Conservation (phyloP, 2,113 vertebrate genomes). For the Mustela nigripes region DNA sequence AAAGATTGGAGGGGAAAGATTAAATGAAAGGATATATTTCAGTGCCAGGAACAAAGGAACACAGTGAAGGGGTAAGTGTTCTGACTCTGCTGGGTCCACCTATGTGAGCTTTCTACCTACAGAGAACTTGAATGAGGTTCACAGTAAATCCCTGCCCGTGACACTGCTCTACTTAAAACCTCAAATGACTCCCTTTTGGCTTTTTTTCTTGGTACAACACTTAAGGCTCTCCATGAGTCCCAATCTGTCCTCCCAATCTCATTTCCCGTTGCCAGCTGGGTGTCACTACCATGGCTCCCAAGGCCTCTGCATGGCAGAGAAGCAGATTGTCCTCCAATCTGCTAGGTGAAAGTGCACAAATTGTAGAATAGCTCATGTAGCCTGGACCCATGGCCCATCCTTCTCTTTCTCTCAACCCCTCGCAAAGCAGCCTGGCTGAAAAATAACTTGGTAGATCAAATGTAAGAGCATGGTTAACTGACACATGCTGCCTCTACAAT, state of each 20-base stretch:
- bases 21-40: slow-evolving; percentile 11
- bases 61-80: neutral
- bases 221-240: neutral
- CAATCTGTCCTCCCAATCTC: neutral
- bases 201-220: neutral
- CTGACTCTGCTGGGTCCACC: neutral
- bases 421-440: neutral
- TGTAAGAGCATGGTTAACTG: neutral
- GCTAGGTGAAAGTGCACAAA: neutral
- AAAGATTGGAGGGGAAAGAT: neutral
- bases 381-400: neutral
- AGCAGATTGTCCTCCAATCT: neutral
- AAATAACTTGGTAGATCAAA: neutral
- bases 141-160: neutral
- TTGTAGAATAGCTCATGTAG: neutral
- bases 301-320: neutral
- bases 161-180: neutral
- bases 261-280: neutral
- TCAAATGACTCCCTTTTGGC: neutral
- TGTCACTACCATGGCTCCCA: neutral
- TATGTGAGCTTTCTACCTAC: neutral
- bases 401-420: neutral
- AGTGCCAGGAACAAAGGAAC: neutral
- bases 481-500: neutral
- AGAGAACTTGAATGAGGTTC: neutral